phyloP scores from a whole-genome alignment of 2,888 invertebrate genomes.

The Drosophila multiciliata region DNA sequence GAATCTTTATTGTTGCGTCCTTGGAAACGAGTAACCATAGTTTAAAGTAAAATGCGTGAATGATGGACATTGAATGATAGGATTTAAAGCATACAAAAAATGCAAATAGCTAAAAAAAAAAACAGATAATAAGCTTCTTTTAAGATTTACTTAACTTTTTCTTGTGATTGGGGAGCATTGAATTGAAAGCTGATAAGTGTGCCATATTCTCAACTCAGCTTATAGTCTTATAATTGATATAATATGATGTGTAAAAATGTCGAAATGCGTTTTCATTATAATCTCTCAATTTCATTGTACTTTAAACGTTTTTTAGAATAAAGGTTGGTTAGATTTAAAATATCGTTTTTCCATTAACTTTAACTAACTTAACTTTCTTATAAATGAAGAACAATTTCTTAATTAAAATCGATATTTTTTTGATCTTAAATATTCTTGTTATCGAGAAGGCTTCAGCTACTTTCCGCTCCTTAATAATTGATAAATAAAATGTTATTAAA shows the following conservation, averaged over 20 bases:
- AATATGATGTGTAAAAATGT: neutral
- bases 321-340: neutral
- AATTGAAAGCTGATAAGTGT: neutral
- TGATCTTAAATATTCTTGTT: neutral
- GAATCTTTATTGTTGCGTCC: neutral
- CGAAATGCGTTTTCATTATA: neutral
- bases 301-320: neutral
- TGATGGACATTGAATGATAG: no score
- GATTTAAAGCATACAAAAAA: neutral
- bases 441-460: neutral
- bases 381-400: neutral
- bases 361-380: neutral
- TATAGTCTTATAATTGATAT: neutral
- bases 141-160: neutral
- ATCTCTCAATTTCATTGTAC: neutral
- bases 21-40: neutral
- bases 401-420: neutral
- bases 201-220: neutral
- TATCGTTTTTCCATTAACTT: neutral
- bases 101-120: neutral
- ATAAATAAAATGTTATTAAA: neutral
- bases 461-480: neutral
- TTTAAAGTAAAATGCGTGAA: neutral
- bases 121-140: neutral
- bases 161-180: neutral